Percentiles rank a stretch among this genome's conserved stretches.
These are phyloP conservation scores for Neria commutata DNA, from an alignment of 2,888 invertebrate species.

Conservation along the genomic window DNA sequence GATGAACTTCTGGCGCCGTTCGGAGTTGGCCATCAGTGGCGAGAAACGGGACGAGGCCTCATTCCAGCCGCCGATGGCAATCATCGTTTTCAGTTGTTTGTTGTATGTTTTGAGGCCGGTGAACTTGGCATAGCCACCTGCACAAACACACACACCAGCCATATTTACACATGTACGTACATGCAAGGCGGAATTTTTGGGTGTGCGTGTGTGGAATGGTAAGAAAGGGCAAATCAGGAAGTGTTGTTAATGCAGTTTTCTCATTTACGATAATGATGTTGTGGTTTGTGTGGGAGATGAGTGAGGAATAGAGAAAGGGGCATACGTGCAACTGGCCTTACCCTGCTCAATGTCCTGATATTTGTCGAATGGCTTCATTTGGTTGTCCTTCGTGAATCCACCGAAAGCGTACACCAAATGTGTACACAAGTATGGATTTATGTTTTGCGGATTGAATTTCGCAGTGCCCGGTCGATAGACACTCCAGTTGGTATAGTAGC, in stretches of 20 bases:
- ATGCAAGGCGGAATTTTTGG: neutral
- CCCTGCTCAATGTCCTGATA: slow-evolving; percentile 96
- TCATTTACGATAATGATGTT: neutral
- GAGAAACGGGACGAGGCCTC: slow-evolving; percentile 88
- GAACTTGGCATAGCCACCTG: slow-evolving; percentile 93
- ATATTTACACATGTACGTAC: too few relatives aligned
- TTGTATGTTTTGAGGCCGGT: slow-evolving; percentile 92
- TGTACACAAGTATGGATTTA: slow-evolving; percentile 92
- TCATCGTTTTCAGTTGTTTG: slow-evolving; percentile 85
- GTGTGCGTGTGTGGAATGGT: neutral
- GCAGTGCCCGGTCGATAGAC: slow-evolving; percentile 89
- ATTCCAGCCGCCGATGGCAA: slow-evolving; percentile 94
- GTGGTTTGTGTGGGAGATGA: neutral
- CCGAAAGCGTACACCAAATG: slow-evolving; percentile 93
- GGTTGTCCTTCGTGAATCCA: slow-evolving; percentile 89
- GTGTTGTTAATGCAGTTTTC: neutral
- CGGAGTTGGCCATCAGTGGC: slow-evolving; percentile 81
- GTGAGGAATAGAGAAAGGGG: too few relatives aligned
- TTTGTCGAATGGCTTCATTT: slow-evolving; percentile 90
- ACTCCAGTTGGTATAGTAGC: slow-evolving; percentile 94
- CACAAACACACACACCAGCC: neutral
- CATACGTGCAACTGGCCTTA: slow-evolving; percentile 59
- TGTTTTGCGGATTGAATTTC: slow-evolving; percentile 90
- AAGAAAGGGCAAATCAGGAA: neutral
- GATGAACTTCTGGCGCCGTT: slow-evolving; percentile 79